Evolutionary conservation across 92 coral and sea anemone genomes (phyloP).

Genomic region (Paramuricea clavata): DNA sequence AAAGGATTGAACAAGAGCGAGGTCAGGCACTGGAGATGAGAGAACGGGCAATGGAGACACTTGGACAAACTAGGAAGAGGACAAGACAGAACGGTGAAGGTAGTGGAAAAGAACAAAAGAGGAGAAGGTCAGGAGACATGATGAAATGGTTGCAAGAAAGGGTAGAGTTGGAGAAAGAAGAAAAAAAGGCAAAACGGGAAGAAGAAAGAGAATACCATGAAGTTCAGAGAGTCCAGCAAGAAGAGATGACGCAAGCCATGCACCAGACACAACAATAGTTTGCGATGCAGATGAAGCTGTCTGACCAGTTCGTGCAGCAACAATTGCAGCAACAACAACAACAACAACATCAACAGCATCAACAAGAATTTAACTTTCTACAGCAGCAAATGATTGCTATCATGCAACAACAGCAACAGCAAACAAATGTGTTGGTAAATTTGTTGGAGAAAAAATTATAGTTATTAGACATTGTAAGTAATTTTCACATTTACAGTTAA

Average conservation of each 20-base stretch:
- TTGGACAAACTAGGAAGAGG: conserved; percentile 65
- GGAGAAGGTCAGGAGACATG: conserved; percentile 59
- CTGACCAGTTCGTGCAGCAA: conserved; percentile 58
- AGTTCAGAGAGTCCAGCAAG: conserved; percentile 30
- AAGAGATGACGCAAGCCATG: conserved; percentile 23
- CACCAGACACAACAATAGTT: conserved; percentile 27
- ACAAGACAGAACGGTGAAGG: conserved; percentile 20
- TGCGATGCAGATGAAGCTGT: conserved; percentile 54
- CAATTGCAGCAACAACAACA: conserved; percentile 66
- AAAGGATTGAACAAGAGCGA: conserved; percentile 59
- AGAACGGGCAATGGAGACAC: conserved; percentile 68
- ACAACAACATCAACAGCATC: conserved; percentile 70
- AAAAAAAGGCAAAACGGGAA: conserved; percentile 43
- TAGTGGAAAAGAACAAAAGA: conserved; percentile 34
- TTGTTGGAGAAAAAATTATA: neutral
- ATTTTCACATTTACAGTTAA: too few species aligned
- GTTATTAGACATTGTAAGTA: too few species aligned
- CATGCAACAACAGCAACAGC: conserved; percentile 59
- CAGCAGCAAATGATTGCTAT: conserved; percentile 73
- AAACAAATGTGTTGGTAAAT: neutral
- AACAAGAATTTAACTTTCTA: conserved; percentile 59
- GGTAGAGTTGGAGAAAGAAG: conserved; percentile 40
- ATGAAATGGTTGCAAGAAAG: conserved; percentile 63
- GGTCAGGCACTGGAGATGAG: conserved; percentile 65
- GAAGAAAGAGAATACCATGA: conserved; percentile 39